Conservation (phyloP, 2,797 vertebrate genomes). For the Leptodactylus fallax region DNA sequence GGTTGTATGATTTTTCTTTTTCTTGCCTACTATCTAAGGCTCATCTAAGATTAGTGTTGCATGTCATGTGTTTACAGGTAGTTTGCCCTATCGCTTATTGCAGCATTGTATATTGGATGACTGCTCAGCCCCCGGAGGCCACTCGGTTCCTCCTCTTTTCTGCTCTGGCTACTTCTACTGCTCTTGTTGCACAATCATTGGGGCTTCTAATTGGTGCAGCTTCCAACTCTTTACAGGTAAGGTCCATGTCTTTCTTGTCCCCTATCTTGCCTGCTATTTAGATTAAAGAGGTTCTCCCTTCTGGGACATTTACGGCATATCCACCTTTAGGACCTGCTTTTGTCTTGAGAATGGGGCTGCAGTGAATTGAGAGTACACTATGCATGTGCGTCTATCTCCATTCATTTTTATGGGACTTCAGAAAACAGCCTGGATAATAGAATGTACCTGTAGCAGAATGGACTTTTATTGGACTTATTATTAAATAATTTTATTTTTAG, state of each 20-base stretch:
- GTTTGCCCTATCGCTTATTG: slow-evolving; percentile 95
- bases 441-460: too few relatives aligned
- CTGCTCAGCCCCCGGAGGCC: slow-evolving; percentile 91
- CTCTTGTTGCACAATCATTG: slow-evolving; percentile 94
- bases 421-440: too few relatives aligned
- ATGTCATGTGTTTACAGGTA: slow-evolving; percentile 76
- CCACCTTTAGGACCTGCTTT: too few relatives aligned
- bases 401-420: not conserved
- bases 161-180: slow-evolving; percentile 90
- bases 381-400: not conserved
- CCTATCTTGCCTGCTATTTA: not conserved
- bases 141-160: slow-evolving; percentile 92
- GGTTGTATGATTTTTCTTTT: too few relatives aligned
- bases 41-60: not conserved
- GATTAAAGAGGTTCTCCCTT: not conserved
- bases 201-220: slow-evolving; percentile 96
- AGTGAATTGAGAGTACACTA: not conserved
- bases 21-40: not conserved
- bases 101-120: slow-evolving; percentile 99
- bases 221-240: slow-evolving; percentile 94
- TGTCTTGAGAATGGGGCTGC: too few relatives aligned
- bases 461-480: too few relatives aligned
- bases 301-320: too few relatives aligned
- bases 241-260: not conserved
- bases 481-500: too few relatives aligned